Conservation (phyloP, 2,113 vertebrate genomes). For the Numida meleagris region DNA sequence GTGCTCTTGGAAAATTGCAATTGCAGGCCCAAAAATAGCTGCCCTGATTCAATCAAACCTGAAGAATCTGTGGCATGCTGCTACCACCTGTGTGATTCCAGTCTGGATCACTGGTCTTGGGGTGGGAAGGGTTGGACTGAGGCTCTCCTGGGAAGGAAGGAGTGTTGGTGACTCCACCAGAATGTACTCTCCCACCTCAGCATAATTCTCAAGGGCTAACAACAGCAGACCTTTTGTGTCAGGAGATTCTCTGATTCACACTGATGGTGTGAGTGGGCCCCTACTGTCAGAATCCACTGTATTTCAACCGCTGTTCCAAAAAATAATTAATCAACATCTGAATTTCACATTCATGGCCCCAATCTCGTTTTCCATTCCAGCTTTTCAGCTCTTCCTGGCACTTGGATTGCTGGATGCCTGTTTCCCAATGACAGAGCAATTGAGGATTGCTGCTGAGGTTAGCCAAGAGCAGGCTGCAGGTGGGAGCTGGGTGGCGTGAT, state of each 20-base stretch:
- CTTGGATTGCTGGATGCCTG: neutral
- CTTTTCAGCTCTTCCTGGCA: neutral
- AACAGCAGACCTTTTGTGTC: neutral
- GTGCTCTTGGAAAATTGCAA: neutral
- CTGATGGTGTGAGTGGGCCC: neutral
- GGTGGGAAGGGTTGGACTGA: neutral
- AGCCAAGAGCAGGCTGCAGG: neutral
- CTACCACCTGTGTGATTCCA: neutral
- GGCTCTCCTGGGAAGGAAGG: neutral
- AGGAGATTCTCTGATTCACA: neutral
- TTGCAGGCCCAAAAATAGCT: slow-evolving; percentile 15
- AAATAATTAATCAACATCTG: neutral
- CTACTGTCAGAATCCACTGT: neutral
- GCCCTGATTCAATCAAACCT: neutral
- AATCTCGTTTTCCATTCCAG: neutral
- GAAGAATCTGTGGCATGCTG: neutral
- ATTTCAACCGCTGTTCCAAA: neutral
- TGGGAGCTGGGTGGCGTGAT: neutral
- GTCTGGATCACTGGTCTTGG: neutral
- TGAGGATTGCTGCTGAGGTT: neutral
- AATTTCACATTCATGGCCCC: neutral
- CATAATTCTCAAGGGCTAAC: neutral
- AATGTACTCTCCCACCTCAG: neutral
- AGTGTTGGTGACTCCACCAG: neutral
- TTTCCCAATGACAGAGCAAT: neutral